These are phyloP conservation scores for Centropyge bicolor DNA, from an alignment of 2,797 vertebrate species.

Conservation along the genomic window DNA sequence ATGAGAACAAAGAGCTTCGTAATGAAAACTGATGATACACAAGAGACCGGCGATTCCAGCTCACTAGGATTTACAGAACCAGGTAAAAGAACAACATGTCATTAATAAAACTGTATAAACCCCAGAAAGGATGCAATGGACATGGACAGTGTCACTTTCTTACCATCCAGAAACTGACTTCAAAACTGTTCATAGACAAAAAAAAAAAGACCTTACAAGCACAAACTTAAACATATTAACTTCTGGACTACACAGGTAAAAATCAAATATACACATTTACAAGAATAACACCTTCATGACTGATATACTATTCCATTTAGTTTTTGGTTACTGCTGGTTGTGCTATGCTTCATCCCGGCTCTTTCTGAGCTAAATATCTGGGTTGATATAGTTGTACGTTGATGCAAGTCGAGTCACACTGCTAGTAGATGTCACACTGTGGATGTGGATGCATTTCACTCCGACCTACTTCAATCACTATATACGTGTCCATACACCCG, in stretches of 20 bases:
- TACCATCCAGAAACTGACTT: not conserved
- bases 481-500: slow-evolving; percentile 3
- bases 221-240: not conserved
- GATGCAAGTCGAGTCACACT: not conserved
- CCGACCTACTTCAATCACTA: slow-evolving; percentile 20
- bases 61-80: not conserved
- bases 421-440: not conserved
- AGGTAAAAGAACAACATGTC: not conserved
- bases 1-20: not conserved
- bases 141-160: not conserved
- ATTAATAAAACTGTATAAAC: not conserved
- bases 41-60: not conserved
- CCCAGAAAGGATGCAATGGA: not conserved
- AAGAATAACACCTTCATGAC: not conserved
- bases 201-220: not conserved
- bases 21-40: not conserved
- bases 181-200: not conserved
- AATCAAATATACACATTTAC: not conserved
- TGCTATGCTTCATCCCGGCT: not conserved
- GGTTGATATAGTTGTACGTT: not conserved
- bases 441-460: slow-evolving; percentile 5
- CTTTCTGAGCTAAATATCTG: not conserved
- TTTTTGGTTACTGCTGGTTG: not conserved
- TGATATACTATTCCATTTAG: not conserved
- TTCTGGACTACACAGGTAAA: not conserved